A percentile compares a stretch with the other conserved stretches of the same genome.
phyloP scores from a whole-genome alignment of 1,140 invertebrate species.

The Ectropis grisescens region DNA sequence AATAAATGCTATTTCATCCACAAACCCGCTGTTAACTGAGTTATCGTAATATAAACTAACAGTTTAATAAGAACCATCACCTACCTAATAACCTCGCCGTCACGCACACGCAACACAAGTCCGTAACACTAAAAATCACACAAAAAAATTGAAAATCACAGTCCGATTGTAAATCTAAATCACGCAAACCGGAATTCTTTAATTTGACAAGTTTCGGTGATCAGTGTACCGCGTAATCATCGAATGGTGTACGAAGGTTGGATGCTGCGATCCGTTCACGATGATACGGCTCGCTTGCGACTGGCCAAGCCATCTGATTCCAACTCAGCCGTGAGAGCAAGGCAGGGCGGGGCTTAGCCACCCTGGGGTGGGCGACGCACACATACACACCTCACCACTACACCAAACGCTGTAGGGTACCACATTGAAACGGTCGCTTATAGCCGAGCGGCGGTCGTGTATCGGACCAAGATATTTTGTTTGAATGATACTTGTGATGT shows the following conservation, averaged over 20 bases:
- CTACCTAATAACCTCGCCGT: too few species aligned
- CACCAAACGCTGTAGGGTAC: slow-evolving; percentile 18
- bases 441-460: slow-evolving; percentile 14
- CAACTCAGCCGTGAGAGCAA: slow-evolving; percentile 66
- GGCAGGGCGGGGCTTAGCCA: slow-evolving; percentile 41
- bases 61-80: too few species aligned
- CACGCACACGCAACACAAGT: slow-evolving; percentile 11
- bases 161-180: slow-evolving; percentile 12
- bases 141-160: slow-evolving; percentile 32
- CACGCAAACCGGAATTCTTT: slow-evolving; percentile 34
- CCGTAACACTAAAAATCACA: slow-evolving; percentile 9
- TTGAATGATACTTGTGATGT: too few species aligned
- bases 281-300: slow-evolving; percentile 61
- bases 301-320: slow-evolving; percentile 67
- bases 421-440: slow-evolving; percentile 22
- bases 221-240: slow-evolving; percentile 59
- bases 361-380: slow-evolving; percentile 41
- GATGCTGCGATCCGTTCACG: slow-evolving; percentile 57
- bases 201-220: slow-evolving; percentile 52
- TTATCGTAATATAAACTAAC: too few species aligned
- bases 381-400: slow-evolving; percentile 20
- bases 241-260: slow-evolving; percentile 45
- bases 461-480: too few species aligned
- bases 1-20: too few species aligned
- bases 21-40: too few species aligned